These are phyloP conservation scores for Gryon sp. DNA, from an alignment of 1,140 invertebrate genomes.

Conservation along the genomic window DNA sequence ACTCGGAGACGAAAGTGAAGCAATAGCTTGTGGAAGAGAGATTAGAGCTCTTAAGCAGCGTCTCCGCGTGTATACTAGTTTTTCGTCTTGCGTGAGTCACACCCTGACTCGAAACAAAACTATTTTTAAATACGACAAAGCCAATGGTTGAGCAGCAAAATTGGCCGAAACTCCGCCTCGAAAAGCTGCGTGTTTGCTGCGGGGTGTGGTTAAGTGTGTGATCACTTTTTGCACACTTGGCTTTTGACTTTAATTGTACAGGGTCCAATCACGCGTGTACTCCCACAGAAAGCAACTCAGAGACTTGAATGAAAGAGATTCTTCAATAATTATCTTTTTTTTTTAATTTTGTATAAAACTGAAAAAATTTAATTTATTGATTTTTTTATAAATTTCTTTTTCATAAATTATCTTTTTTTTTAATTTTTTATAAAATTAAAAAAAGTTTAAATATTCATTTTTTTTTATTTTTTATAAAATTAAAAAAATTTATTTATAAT, in stretches of 20 bases:
- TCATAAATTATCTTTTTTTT: too few species aligned
- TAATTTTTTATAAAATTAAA: too few species aligned
- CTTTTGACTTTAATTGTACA: slow-evolving; percentile 12
- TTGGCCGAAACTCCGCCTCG: slow-evolving; percentile 69
- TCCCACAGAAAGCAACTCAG: slow-evolving; percentile 1
- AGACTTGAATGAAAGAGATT: slow-evolving; percentile 52
- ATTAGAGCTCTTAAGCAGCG: slow-evolving; percentile 60
- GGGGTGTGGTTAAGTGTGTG: slow-evolving; percentile 73
- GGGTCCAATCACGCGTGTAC: slow-evolving; percentile 21
- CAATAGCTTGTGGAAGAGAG: slow-evolving; percentile 60
- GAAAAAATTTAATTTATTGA: too few species aligned
- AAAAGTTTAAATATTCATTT: too few species aligned
- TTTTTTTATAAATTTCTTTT: too few species aligned
- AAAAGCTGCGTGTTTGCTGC: slow-evolving; percentile 55
- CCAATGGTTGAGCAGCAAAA: slow-evolving; percentile 71
- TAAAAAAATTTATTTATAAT: too few species aligned
- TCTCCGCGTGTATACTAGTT: slow-evolving; percentile 52
- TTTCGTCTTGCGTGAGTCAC: slow-evolving; percentile 66
- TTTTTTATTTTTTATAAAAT: too few species aligned
- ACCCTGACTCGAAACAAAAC: slow-evolving; percentile 70
- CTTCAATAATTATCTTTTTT: too few species aligned
- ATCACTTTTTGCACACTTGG: slow-evolving; percentile 54
- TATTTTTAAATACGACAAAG: slow-evolving; percentile 73
- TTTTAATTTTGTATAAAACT: too few species aligned
- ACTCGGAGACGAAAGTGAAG: slow-evolving; percentile 74